Conservation (phyloP, 2,797 vertebrate species). For the Gouania willdenowi region DNA sequence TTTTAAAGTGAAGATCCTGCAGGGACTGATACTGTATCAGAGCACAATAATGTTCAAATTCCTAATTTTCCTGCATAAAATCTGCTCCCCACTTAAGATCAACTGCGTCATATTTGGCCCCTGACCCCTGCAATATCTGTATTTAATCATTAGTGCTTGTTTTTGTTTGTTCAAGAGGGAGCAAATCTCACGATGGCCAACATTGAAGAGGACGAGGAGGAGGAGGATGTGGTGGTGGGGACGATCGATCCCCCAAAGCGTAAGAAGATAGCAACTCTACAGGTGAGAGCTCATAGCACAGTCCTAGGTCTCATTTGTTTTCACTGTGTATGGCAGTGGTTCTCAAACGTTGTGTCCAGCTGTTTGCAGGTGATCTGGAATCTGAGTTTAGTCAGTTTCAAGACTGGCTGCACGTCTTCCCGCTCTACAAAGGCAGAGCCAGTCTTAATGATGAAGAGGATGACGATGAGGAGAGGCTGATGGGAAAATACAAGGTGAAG, state of each 20-base stretch:
- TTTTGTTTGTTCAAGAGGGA: conserved; percentile 62
- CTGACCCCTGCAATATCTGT: too few species aligned
- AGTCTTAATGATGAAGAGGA: conserved; percentile 81
- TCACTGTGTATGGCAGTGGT: too few species aligned
- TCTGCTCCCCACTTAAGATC: too few species aligned
- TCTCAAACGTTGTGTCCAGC: conserved; percentile 63
- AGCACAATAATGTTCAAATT: too few species aligned
- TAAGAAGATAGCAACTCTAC: conserved; percentile 80
- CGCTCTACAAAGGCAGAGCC: conserved; percentile 81
- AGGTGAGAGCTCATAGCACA: conserved; percentile 59
- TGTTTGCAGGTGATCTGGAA: conserved; percentile 85
- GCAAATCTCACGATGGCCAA: conserved; percentile 70
- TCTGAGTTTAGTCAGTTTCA: conserved; percentile 88
- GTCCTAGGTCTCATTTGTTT: background rate
- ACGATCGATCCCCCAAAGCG: conserved; percentile 75
- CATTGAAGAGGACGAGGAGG: conserved; percentile 75
- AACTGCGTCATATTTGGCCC: too few species aligned
- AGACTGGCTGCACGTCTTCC: conserved; percentile 88
- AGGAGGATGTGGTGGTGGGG: conserved; percentile 61
- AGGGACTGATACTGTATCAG: too few species aligned
- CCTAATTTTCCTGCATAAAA: too few species aligned
- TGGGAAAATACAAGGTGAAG: conserved; percentile 92
- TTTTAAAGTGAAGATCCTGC: too few species aligned
- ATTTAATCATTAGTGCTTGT: background rate
- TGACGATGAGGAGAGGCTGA: conserved; percentile 77